A percentile compares a stretch with the other conserved stretches of the same genome.
These are phyloP conservation scores for Nibea coibor DNA, from an alignment of 2,113 vertebrate genomes.

Conservation along the genomic window DNA sequence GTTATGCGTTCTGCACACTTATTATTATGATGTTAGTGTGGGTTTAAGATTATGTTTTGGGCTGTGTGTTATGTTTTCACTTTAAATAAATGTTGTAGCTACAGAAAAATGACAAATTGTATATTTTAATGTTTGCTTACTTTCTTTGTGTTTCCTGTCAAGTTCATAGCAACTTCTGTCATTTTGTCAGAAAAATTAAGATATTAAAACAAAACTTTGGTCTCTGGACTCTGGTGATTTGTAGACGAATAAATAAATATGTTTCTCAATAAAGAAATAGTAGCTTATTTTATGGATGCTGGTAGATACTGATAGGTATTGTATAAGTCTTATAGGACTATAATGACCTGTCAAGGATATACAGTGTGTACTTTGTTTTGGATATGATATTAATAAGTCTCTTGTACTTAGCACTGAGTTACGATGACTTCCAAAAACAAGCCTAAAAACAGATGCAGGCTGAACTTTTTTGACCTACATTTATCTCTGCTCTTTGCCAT, in stretches of 20 bases:
- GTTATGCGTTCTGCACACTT: too few relatives aligned
- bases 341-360: neutral
- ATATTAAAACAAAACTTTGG: neutral
- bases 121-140: neutral
- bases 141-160: neutral
- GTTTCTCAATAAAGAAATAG: neutral
- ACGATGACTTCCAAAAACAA: constrained; percentile 16
- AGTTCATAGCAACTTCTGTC: neutral
- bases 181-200: neutral
- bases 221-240: neutral
- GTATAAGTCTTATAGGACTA: too few relatives aligned
- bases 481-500: constrained; percentile 36
- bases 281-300: neutral
- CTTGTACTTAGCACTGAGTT: neutral
- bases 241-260: neutral
- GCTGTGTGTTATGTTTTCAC: too few relatives aligned
- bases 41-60: neutral
- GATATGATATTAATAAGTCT: neutral
- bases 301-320: neutral
- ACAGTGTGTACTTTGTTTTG: neutral
- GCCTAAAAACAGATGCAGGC: neutral
- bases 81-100: neutral
- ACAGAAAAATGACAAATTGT: neutral
- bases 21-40: neutral
- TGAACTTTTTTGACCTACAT: neutral